Evolutionary conservation across 2,113 vertebrate genomes (phyloP).

Genomic region (Myodes glareolus): DNA sequence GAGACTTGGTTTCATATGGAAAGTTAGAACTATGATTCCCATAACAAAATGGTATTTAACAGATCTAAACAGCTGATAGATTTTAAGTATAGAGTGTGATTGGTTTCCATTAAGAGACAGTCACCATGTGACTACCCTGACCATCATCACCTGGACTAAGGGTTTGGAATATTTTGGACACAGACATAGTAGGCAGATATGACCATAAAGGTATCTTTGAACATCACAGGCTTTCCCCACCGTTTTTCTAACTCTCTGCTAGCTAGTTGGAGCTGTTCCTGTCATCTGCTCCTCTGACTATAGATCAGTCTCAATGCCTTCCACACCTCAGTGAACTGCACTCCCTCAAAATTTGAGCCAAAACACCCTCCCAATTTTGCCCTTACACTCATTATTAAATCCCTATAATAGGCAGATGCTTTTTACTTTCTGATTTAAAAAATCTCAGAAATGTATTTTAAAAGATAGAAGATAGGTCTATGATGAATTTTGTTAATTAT

Average conservation of each 20-base stretch:
- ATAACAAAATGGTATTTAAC: neutral
- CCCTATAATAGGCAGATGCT: neutral
- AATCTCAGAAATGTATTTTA: neutral
- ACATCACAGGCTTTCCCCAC: accelerated
- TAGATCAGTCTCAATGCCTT: neutral
- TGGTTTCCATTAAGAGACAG: neutral
- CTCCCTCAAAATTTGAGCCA: neutral
- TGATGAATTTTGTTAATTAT: neutral
- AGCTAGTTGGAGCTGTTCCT: neutral
- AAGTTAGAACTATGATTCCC: neutral
- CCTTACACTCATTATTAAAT: neutral
- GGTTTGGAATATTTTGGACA: neutral
- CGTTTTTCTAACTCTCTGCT: neutral
- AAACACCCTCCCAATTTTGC: neutral
- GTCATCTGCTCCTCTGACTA: neutral
- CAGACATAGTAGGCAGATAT: neutral
- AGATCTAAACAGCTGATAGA: neutral
- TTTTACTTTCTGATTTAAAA: neutral
- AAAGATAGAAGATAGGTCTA: neutral
- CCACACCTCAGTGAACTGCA: no score
- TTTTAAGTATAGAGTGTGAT: neutral
- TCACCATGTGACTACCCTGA: neutral
- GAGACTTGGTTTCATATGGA: neutral
- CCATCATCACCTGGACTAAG: neutral
- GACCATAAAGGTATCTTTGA: neutral